Conservation (phyloP, 2,113 vertebrate genomes). For the Sisor rabdophorus region DNA sequence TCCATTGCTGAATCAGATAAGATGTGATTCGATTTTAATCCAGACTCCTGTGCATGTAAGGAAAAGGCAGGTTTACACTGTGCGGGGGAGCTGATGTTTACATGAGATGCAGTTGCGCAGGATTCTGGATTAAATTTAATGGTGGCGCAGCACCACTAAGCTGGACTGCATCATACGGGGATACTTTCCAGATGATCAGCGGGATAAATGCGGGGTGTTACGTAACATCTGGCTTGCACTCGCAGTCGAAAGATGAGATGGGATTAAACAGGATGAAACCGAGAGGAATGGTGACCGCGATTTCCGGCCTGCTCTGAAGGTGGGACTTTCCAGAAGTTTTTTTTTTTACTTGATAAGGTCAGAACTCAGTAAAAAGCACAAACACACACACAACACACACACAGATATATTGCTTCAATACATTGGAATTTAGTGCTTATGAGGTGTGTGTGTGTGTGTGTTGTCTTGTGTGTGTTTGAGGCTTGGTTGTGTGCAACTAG, state of each 20-base stretch:
- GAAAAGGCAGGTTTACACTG: neutral
- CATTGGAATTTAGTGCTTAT: neutral
- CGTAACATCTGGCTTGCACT: conserved; percentile 43
- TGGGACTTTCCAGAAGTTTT: conserved; percentile 54
- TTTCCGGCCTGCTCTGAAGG: conserved; percentile 44
- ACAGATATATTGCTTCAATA: neutral
- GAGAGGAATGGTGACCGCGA: conserved; percentile 23
- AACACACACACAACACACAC: too few species aligned
- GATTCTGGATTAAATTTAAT: neutral
- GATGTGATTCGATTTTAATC: neutral
- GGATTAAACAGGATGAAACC: conserved; percentile 19
- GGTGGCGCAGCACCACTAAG: conserved; percentile 1
- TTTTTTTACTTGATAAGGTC: conserved; percentile 38
- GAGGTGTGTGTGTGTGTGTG: neutral
- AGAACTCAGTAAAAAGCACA: conserved; percentile 32
- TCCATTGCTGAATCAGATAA: neutral
- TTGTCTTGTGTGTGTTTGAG: neutral
- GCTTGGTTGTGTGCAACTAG: neutral
- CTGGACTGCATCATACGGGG: conserved; percentile 13
- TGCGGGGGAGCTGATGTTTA: neutral
- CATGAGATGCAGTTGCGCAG: neutral
- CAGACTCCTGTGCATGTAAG: neutral
- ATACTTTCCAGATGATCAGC: conserved; percentile 38
- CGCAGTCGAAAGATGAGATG: conserved; percentile 22
- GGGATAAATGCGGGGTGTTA: conserved; percentile 38